Conservation (phyloP, 1,140 invertebrate species). For the Lysiphlebus fabarum region DNA sequence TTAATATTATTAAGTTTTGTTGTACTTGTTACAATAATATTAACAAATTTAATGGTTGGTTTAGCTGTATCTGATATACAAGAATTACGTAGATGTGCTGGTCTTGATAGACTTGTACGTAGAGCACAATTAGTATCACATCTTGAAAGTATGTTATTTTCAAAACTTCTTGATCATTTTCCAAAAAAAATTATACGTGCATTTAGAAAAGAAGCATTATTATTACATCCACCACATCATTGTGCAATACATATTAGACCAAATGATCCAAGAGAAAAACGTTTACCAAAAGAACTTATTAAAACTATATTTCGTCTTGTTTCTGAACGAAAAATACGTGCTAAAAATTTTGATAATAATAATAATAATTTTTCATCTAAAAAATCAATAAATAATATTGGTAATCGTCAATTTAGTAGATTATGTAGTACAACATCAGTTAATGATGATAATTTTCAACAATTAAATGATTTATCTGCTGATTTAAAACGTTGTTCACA, state of each 20-base stretch:
- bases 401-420: slow-evolving; percentile 30
- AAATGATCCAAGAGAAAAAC: slow-evolving; percentile 75
- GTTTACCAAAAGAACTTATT: slow-evolving; percentile 72
- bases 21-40: slow-evolving; percentile 77
- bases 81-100: slow-evolving; percentile 78
- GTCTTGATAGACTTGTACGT: slow-evolving; percentile 73
- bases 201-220: slow-evolving; percentile 66
- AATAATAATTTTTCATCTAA: background rate
- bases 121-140: slow-evolving; percentile 76
- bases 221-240: slow-evolving; percentile 69
- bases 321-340: slow-evolving; percentile 58
- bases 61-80: slow-evolving; percentile 80
- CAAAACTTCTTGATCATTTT: slow-evolving; percentile 64
- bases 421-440: slow-evolving; percentile 35
- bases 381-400: slow-evolving; percentile 6
- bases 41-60: slow-evolving; percentile 82
- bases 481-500: slow-evolving; percentile 43
- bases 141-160: slow-evolving; percentile 78
- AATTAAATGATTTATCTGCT: slow-evolving; percentile 35
- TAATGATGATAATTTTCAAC: slow-evolving; percentile 35
- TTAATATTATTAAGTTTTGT: slow-evolving; percentile 75
- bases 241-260: slow-evolving; percentile 69
- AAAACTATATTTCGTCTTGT: slow-evolving; percentile 70
- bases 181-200: slow-evolving; percentile 63
- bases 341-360: background rate